Evolutionary conservation across 2,888 invertebrate genomes (phyloP).

Genomic region (Branchellion lobata): DNA sequence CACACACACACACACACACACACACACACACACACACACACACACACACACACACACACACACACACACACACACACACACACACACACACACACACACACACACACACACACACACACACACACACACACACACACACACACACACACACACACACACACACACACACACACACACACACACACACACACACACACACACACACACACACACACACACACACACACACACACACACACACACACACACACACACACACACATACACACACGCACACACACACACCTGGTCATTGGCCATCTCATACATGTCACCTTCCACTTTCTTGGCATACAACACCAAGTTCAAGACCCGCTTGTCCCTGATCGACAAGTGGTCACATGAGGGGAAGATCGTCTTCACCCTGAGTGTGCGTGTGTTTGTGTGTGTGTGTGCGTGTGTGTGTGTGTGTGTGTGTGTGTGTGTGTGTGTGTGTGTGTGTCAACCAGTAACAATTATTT

Average conservation of each 20-base stretch:
- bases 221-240: background rate
- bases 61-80: too few species aligned
- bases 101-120: too few species aligned
- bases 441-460: too few species aligned
- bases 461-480: conserved; percentile 2
- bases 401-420: conserved; percentile 67
- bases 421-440: too few species aligned
- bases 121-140: too few species aligned
- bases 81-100: too few species aligned
- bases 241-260: too few species aligned
- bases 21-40: too few species aligned
- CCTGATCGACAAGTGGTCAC: conserved; percentile 90
- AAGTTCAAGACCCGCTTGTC: conserved; percentile 96
- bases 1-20: too few species aligned
- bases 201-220: conserved; percentile 17
- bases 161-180: conserved; percentile 10
- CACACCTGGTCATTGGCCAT: conserved; percentile 84
- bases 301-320: conserved; percentile 99
- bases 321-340: conserved; percentile 95
- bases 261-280: too few species aligned
- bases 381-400: conserved; percentile 97
- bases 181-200: conserved; percentile 15
- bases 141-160: background rate
- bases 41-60: too few species aligned
- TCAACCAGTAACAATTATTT: background rate